These are phyloP conservation scores for Cryptophagus acutangulus DNA, from an alignment of 2,888 invertebrate genomes.

Conservation along the genomic window DNA sequence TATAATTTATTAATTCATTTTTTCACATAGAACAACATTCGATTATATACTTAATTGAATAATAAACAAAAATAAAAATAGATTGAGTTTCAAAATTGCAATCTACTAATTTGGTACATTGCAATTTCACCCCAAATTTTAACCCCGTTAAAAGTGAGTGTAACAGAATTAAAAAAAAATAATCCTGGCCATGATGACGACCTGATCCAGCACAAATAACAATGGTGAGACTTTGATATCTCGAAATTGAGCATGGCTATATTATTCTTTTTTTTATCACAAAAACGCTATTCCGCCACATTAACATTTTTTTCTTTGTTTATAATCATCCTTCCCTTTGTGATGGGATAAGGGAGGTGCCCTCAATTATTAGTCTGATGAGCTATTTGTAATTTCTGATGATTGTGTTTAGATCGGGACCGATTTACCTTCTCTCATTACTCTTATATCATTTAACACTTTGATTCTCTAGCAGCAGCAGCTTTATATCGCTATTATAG, in stretches of 20 bases:
- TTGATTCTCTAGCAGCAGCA: too few relatives aligned
- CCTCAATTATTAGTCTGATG: constrained; percentile 48
- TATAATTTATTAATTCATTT: constrained; percentile 39
- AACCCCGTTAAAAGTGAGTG: constrained; percentile 3
- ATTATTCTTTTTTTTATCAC: constrained; percentile 26
- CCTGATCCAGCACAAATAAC: constrained; percentile 16
- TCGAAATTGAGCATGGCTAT: constrained; percentile 38
- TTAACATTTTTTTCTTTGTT: constrained; percentile 33
- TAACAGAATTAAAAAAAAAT: constrained; percentile 9
- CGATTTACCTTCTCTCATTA: constrained; percentile 49
- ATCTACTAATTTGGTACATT: constrained; percentile 34
- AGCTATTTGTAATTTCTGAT: too few relatives aligned
- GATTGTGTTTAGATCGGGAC: constrained; percentile 30
- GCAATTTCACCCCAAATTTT: constrained; percentile 17
- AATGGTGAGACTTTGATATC: constrained; percentile 41
- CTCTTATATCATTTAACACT: constrained; percentile 25
- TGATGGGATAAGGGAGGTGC: constrained; percentile 75
- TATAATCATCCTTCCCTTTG: constrained; percentile 45
- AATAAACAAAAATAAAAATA: constrained; percentile 33
- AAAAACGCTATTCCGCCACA: too few relatives aligned
- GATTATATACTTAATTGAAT: constrained; percentile 43
- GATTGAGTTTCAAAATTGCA: constrained; percentile 12
- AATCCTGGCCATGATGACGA: constrained; percentile 8
- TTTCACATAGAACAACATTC: constrained; percentile 37
- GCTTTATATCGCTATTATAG: too few relatives aligned